Evolutionary conservation across 23 tunicate genomes (phyloP).

Genomic region (Halocynthia roretzi): DNA sequence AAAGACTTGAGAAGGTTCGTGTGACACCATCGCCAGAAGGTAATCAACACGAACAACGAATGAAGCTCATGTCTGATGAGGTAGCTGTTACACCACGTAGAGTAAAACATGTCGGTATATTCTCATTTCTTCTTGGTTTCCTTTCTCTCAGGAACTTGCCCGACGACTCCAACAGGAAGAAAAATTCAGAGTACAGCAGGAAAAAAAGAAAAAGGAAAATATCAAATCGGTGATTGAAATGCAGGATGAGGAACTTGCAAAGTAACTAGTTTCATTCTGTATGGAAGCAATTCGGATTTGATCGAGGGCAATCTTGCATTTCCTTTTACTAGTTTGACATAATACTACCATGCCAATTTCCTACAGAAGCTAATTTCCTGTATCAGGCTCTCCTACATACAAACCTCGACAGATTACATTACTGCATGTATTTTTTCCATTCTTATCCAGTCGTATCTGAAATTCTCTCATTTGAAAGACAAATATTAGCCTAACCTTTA

Average conservation of each 20-base stretch:
- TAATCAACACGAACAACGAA: conserved; percentile 15
- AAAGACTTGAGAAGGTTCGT: conserved; percentile 2
- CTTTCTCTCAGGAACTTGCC: conserved; percentile 51
- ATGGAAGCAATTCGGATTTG: not conserved
- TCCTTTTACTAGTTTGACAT: too few species aligned
- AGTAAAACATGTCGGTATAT: too few species aligned
- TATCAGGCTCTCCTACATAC: too few species aligned
- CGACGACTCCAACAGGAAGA: conserved; percentile 53
- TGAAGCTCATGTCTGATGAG: conserved; percentile 42
- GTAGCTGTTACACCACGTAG: not conserved
- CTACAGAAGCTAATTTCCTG: too few species aligned
- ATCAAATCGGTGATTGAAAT: conserved; percentile 67
- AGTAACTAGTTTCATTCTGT: conserved; percentile 10
- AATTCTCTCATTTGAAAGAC: too few species aligned
- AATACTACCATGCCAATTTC: too few species aligned
- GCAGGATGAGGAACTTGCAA: conserved; percentile 80
- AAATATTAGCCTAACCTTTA: too few species aligned
- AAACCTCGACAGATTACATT: not conserved
- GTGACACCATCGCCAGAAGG: conserved; percentile 6
- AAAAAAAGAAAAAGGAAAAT: conserved; percentile 20
- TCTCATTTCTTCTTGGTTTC: too few species aligned
- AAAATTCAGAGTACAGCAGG: conserved; percentile 14
- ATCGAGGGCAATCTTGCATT: too few species aligned
- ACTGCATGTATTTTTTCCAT: not conserved
- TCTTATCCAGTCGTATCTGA: not conserved